Percentiles rank a stretch among this genome's conserved stretches.
phyloP scores from a whole-genome alignment of 2,113 vertebrate genomes.

The Laticauda laticaudata region DNA sequence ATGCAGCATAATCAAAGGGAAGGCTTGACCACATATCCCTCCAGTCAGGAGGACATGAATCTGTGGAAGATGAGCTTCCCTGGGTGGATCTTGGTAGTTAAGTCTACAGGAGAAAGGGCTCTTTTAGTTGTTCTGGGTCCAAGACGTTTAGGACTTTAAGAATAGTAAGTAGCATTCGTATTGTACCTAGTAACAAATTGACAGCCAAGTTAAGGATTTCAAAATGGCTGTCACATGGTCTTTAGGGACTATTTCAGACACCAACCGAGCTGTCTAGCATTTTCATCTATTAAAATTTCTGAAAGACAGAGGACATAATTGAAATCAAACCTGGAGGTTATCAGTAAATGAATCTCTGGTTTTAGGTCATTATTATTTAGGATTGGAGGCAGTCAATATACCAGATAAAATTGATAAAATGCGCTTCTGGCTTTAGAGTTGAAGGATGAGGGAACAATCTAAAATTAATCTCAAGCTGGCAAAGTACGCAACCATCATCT shows the following conservation, averaged over 20 bases:
- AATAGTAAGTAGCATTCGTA: not conserved
- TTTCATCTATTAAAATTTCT: not conserved
- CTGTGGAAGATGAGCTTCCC: not conserved
- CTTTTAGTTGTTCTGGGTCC: not conserved
- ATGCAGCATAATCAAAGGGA: not conserved
- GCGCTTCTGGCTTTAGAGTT: not conserved
- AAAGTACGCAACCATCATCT: not conserved
- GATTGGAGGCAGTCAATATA: not conserved
- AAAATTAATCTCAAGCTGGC: not conserved
- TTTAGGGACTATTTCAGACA: not conserved
- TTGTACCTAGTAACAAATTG: not conserved
- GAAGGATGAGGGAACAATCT: not conserved
- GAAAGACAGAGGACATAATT: not conserved
- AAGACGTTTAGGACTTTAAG: not conserved
- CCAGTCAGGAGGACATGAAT: not conserved
- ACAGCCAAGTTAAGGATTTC: not conserved
- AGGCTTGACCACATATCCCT: not conserved
- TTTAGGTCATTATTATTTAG: not conserved
- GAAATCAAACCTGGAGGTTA: not conserved
- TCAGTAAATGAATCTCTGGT: not conserved
- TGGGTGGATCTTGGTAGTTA: not conserved
- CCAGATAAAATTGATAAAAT: not conserved
- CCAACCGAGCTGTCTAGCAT: not conserved
- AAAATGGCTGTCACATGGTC: not conserved
- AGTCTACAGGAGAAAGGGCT: not conserved